Conservation (phyloP, 2,797 vertebrate species). For the Pangasius mekongensis region DNA sequence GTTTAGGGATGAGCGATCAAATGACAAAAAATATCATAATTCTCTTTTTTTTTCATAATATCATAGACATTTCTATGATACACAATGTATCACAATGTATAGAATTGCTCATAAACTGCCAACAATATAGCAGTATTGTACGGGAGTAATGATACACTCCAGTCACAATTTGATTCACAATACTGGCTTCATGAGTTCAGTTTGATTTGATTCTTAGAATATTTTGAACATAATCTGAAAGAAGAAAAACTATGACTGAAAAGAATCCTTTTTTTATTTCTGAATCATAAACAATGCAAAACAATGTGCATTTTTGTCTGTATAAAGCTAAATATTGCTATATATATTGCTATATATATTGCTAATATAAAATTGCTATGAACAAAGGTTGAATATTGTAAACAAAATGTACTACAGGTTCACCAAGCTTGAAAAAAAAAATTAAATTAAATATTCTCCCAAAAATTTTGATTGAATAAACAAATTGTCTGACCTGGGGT, state of each 20-base stretch:
- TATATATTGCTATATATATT: no score
- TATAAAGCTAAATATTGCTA: neutral
- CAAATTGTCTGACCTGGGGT: neutral
- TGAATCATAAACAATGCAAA: neutral
- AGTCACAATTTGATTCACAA: neutral
- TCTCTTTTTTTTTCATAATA: neutral
- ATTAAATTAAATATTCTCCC: neutral
- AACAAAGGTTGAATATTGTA: neutral
- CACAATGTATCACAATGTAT: neutral
- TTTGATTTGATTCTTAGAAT: neutral
- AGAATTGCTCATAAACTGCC: neutral
- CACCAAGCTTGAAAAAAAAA: neutral
- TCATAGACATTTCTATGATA: neutral
- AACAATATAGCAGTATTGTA: neutral
- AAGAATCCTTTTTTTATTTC: neutral
- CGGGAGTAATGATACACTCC: no score
- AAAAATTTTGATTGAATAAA: neutral
- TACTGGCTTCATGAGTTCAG: neutral
- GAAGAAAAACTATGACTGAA: neutral
- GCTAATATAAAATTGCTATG: neutral
- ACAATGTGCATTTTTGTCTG: neutral
- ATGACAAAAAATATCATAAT: neutral
- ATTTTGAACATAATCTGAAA: neutral
- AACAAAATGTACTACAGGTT: neutral
- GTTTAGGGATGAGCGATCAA: neutral